Evolutionary conservation across 2,797 vertebrate species (phyloP), one percentile per base, ranked within the genome.

Genomic region (Eidolon dupreanum): DNA sequence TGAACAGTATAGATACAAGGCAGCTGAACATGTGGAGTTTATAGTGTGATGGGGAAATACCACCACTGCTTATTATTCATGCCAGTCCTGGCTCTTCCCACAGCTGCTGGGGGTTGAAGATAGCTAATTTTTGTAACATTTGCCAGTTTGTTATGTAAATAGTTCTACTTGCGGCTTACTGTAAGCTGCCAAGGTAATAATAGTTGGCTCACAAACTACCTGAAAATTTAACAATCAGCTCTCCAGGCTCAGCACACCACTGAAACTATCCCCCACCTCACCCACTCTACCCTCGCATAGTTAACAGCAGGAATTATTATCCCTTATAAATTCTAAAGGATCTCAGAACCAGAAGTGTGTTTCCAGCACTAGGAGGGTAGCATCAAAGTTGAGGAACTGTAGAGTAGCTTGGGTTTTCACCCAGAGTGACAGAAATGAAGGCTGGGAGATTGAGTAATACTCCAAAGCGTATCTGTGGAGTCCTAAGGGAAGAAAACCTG

Each of bases 201-300:
- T 61, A 33, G 2, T 33, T 83, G 36, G 11, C 38, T 88, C 38
- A 55, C 38, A 92, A 74, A 71, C 88, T 90, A 74, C 71, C 66
- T 55, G 1, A 82, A 77, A 71, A 19, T 11, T 22, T 51, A 77
- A 19, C 3, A 16, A 10, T 68, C 26, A 8, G 38, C 19, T 78
- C 36, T 63, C 51, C 28, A 36, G 38, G 3, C 15, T 81, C 8
- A 63, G 13, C 8, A 83, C 0, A 6, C 11, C n/a, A 1, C 31
- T 51, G n/a, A 63, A 59, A 68, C 66, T 55, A 51, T 6, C 10
- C 24, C 12, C 63, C 6, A 28, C 6, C n/a, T 4, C 4, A 65
- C 38, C 22, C 26, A 6, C 20, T 19, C 65, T n/a, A 16, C 33
- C 28, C 38, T 26, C 9, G 1, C 8, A 22, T 5, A 73, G 28